Percentiles rank a stretch among this genome's conserved stretches.
Conservation (phyloP, 2,113 vertebrate genomes). For the Prochilodus magdalenae region DNA sequence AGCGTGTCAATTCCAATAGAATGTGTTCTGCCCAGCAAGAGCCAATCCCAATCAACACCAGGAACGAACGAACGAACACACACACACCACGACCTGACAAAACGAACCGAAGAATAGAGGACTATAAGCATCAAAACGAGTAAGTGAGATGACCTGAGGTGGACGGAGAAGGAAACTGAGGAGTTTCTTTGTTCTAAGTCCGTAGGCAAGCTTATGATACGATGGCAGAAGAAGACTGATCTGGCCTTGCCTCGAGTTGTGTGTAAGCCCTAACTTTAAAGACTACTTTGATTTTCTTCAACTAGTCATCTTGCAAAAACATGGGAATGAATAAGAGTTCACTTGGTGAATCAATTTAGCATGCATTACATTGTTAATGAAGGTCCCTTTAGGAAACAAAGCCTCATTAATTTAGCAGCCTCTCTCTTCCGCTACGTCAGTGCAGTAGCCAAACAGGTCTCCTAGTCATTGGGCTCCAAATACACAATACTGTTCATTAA, state of each 20-base stretch:
- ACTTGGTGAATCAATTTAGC: slow-evolving; percentile 71
- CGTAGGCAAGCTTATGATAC: not conserved
- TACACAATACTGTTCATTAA: slow-evolving; percentile 13
- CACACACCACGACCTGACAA: not conserved
- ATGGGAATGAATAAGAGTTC: slow-evolving; percentile 68
- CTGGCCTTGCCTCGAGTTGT: not conserved
- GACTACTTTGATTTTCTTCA: slow-evolving; percentile 3
- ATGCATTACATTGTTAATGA: slow-evolving; percentile 69
- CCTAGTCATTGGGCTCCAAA: not conserved
- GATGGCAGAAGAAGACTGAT: not conserved
- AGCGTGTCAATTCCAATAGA: slow-evolving; percentile 66
- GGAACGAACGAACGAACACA: slow-evolving; percentile 37
- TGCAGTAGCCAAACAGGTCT: not conserved
- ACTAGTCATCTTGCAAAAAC: slow-evolving; percentile 53
- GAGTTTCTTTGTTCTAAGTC: not conserved
- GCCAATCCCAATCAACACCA: slow-evolving; percentile 44
- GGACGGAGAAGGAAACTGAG: not conserved
- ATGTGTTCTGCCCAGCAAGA: slow-evolving; percentile 49
- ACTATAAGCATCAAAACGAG: not conserved
- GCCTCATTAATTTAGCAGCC: slow-evolving; percentile 65
- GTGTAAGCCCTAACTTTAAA: not conserved
- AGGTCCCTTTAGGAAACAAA: slow-evolving; percentile 63
- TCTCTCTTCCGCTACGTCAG: slow-evolving; percentile 35
- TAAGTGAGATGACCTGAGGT: not conserved
- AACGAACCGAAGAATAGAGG: not conserved